These are phyloP conservation scores for Paradoxurus hermaphroditus DNA, from an alignment of 2,113 vertebrate species.

Conservation along the genomic window DNA sequence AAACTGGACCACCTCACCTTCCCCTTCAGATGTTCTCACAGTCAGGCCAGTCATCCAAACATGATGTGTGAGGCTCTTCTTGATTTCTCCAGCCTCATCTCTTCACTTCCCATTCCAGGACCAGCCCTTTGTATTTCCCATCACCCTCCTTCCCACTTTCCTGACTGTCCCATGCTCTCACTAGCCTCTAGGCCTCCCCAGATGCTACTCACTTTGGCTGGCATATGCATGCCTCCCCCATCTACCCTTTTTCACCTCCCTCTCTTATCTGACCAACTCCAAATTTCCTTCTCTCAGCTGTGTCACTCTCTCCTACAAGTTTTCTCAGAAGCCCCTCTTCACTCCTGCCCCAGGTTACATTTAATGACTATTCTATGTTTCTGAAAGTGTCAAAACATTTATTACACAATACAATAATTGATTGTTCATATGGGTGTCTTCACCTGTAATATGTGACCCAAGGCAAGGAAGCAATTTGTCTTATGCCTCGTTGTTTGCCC, in stretches of 20 bases:
- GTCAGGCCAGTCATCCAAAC: neutral
- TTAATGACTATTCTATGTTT: neutral
- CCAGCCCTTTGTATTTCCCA: neutral
- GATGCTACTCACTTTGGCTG: neutral
- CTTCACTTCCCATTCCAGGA: neutral
- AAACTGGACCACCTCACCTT: neutral
- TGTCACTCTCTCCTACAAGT: neutral
- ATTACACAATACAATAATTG: neutral
- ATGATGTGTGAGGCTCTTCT: neutral
- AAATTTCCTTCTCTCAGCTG: neutral
- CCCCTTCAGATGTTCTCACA: neutral
- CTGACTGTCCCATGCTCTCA: neutral
- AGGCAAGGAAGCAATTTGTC: neutral
- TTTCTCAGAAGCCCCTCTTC: neutral
- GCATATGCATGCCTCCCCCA: neutral
- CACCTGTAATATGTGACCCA: neutral
- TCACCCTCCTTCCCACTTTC: neutral
- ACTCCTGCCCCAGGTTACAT: neutral
- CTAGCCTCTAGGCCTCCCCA: neutral
- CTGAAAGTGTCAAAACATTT: neutral
- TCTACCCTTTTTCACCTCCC: rapidly evolving
- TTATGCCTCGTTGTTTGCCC: neutral
- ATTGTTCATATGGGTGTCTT: neutral
- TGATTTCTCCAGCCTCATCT: neutral
- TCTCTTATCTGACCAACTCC: neutral